Evolutionary conservation across 2,797 vertebrate genomes (phyloP).

Genomic region (Danionella dracula): DNA sequence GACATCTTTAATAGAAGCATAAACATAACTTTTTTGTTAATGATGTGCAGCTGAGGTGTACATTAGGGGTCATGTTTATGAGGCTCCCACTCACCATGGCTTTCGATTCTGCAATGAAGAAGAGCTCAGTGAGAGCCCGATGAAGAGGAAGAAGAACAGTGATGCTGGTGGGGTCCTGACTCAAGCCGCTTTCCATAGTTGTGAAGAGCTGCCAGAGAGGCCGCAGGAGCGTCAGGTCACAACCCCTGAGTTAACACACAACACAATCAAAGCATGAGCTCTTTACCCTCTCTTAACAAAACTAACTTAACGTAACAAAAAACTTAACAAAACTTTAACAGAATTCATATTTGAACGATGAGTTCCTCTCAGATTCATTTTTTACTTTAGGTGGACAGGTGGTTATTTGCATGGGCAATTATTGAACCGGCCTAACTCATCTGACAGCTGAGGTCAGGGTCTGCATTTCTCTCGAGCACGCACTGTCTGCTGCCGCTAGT

Average conservation of each 20-base stretch:
- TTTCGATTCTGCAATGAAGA: slow-evolving; percentile 87
- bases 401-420: slow-evolving; percentile 34
- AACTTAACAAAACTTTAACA: too few relatives aligned
- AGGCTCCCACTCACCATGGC: slow-evolving; percentile 75
- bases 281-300: not conserved
- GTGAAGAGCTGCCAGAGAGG: slow-evolving; percentile 94
- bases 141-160: slow-evolving; percentile 90
- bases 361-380: not conserved
- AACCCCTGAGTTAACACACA: slow-evolving; percentile 71
- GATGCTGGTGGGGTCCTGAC: slow-evolving; percentile 77
- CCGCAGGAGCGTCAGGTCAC: slow-evolving; percentile 84
- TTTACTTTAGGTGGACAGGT: slow-evolving; percentile 2
- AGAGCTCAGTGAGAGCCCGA: slow-evolving; percentile 92
- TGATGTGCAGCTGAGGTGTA: not conserved
- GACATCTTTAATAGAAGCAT: too few relatives aligned
- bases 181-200: slow-evolving; percentile 82
- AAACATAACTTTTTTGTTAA: too few relatives aligned
- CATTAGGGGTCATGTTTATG: not conserved
- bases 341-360: slow-evolving; percentile 2
- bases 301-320: too few relatives aligned
- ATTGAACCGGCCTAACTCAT: not conserved
- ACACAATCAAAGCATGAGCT: not conserved
- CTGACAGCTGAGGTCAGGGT: slow-evolving; percentile 18
- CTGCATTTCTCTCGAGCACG: not conserved
- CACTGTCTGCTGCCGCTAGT: not conserved